Base-by-base conservation (phyloP, 2,797 vertebrate species). In the Lateolabrax maculatus region DNA sequence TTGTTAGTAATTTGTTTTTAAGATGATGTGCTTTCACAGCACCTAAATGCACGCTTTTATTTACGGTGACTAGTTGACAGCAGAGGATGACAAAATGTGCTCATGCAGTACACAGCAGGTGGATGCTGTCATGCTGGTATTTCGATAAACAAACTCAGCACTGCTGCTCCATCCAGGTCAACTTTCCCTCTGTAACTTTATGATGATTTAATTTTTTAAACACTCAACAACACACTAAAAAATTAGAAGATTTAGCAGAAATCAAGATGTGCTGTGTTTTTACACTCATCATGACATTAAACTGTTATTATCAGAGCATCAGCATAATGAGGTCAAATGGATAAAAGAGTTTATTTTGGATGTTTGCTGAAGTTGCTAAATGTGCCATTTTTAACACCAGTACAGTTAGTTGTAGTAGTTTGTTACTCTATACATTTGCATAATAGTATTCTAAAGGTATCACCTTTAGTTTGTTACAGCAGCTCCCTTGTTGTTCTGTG, bases 311-410 rank as follows among this genome's bases (percentile, higher is more conserved):
- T 61, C 63, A 49, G 41, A 69, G 46, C 71, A 70, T 73, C 55
- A 53, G 34, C 52, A 8, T 86, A 88, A 88, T 80, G 87, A 86
- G 81, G 61, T 69, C 5, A 75, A 64, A 25, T 0, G 3, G 5
- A 11, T 27, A 6, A 44, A 53, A 23, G 7, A 18, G 1, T 1
- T 0, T 21, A 48, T 36, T 61, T 61, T 19, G 18, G 21, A 48
- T 25, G 2, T 1, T 72, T 71, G 52, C 52, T 37, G 21, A 41
- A 48, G 39, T 39, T 78, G 39, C 18, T 31, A 52, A 66, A 57
- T 46, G 19, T 51, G 25, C n/a, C 5, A 16, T 21, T 66, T 75
- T 48, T 23, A 46, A 23, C 12, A 58, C n/a, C 2, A 31, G 16
- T 46, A 34, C n/a, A n/a, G n/a, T n/a, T n/a, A n/a, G n/a, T n/a